These are phyloP conservation scores for Bhutanitis thaidina DNA, from an alignment of 2,888 invertebrate genomes.

Conservation along the genomic window DNA sequence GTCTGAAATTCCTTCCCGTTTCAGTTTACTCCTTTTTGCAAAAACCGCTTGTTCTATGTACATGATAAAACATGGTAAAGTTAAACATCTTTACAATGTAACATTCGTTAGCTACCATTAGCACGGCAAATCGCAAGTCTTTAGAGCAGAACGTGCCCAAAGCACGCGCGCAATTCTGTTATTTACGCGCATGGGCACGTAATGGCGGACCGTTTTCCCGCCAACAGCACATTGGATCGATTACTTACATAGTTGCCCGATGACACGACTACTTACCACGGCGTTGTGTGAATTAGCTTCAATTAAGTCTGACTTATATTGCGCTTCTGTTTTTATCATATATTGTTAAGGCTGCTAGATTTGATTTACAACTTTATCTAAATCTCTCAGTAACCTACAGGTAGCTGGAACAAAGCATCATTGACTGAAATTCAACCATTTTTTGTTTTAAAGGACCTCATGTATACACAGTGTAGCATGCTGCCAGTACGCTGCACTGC, in stretches of 20 bases:
- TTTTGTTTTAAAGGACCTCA: no score
- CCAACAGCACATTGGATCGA: constrained; percentile 5
- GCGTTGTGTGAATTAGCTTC: neutral
- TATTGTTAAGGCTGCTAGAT: neutral
- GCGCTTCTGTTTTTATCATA: neutral
- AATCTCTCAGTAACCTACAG: no score
- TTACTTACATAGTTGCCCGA: constrained; percentile 30
- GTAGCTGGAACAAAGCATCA: no score
- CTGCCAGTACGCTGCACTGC: no score
- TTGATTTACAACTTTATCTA: no score
- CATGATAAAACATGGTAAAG: neutral
- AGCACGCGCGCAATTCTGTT: constrained; percentile 15
- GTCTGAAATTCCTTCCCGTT: neutral
- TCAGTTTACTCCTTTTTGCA: constrained; percentile 3
- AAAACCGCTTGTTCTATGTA: neutral
- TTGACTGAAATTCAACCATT: no score
- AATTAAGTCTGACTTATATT: neutral
- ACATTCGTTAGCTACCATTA: constrained; percentile 16
- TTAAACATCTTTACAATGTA: constrained; percentile 20
- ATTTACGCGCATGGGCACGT: constrained; percentile 29
- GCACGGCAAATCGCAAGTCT: constrained; percentile 10
- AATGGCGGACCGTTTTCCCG: constrained; percentile 15
- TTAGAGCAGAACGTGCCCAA: constrained; percentile 20
- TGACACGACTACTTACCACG: constrained; percentile 23
- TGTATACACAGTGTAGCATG: no score